Conservation (phyloP, 2,888 invertebrate species). For the Globia sparganii region DNA sequence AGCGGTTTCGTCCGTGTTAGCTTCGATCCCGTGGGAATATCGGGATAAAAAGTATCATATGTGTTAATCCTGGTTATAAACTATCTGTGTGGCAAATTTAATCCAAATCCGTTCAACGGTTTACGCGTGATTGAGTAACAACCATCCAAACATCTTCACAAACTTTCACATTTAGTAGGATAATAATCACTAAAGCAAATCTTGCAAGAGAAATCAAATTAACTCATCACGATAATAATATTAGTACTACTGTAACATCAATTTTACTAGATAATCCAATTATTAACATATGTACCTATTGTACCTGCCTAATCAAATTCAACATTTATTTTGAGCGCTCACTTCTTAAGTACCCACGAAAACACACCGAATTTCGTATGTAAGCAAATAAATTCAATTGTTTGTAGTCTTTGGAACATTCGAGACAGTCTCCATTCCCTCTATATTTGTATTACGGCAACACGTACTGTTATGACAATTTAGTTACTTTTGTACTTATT, state of each 20-base stretch:
- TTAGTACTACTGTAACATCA: background rate
- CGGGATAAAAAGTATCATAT: too few species aligned
- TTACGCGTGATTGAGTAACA: too few species aligned
- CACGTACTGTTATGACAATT: background rate
- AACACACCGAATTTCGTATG: conserved; percentile 5
- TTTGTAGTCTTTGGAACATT: conserved; percentile 12
- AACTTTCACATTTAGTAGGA: too few species aligned
- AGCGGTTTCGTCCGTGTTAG: too few species aligned
- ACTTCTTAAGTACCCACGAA: conserved; percentile 22
- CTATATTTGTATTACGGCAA: conserved; percentile 13
- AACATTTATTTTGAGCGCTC: conserved; percentile 38
- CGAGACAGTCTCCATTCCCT: conserved; percentile 2
- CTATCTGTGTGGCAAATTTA: too few species aligned
- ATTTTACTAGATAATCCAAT: background rate
- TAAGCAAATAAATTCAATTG: conserved; percentile 2
- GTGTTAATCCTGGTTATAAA: too few species aligned
- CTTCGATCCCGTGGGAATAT: too few species aligned
- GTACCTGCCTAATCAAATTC: conserved; percentile 11
- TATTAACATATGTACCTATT: conserved; percentile 3
- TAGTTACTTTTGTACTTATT: background rate
- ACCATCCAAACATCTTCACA: too few species aligned
- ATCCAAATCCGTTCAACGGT: too few species aligned
- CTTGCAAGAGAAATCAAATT: background rate
- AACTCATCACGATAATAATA: conserved; percentile 7
- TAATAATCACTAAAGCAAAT: background rate